These are phyloP conservation scores for Eremophila alpestris DNA, from an alignment of 2,797 vertebrate species.

Conservation along the genomic window DNA sequence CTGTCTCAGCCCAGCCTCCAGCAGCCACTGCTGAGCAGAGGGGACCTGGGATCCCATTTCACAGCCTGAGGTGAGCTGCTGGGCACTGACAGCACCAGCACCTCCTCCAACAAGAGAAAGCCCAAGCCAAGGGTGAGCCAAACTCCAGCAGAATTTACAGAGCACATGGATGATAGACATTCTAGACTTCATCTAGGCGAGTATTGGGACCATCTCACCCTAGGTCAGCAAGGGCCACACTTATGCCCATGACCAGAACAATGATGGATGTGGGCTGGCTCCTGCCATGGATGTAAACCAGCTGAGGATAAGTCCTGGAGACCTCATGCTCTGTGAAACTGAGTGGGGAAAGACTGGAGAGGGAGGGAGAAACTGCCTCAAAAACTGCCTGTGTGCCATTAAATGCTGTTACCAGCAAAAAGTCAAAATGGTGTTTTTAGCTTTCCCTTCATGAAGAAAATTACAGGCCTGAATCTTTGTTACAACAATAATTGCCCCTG, in stretches of 20 bases:
- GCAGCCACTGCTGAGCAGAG: background rate
- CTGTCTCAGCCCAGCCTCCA: background rate
- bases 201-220: background rate
- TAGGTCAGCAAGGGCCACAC: background rate
- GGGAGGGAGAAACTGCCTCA: background rate
- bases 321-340: background rate
- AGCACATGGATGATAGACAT: accelerated
- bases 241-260: background rate
- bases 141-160: background rate
- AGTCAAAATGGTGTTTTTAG: slow-evolving; percentile 10
- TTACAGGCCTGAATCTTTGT: slow-evolving; percentile 59
- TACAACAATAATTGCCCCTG: slow-evolving; percentile 50
- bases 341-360: background rate
- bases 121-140: too few species aligned
- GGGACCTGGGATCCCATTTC: background rate
- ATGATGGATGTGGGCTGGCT: background rate
- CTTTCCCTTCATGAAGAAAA: slow-evolving; percentile 55
- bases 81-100: background rate
- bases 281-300: background rate
- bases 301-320: background rate
- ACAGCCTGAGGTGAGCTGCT: background rate
- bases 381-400: slow-evolving; percentile 19
- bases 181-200: background rate
- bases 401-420: slow-evolving; percentile 46
- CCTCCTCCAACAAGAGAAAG: accelerated